Evolutionary conservation across 2,113 vertebrate species (phyloP), one percentile per base, ranked within the genome.

Genomic region (Tonatia bakeri): DNA sequence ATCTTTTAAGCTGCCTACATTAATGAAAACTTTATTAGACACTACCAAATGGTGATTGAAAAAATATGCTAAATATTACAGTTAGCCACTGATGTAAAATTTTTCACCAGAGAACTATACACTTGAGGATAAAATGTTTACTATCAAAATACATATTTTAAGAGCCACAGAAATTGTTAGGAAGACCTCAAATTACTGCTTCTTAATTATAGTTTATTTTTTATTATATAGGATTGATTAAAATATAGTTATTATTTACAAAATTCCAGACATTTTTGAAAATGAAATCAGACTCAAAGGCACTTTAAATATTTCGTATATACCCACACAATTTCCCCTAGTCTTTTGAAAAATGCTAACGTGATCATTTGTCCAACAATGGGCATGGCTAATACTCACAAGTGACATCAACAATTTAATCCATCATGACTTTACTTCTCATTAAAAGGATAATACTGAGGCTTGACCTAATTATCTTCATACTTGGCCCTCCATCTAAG

Each of bases 81-180:
- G 47, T 80, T 14, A 65, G 40, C 10, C 40, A 82, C 22, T 36
- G 36, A n/a, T 73, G 3, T 75, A 80, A 86, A 89, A 83, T 79
- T 84, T 95, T 65, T 96, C 31, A 52, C 45, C 19, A 84, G 83
- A 95, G 80, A 97, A 86, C 75, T 92, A 43, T 24, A 93, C 28
- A 96, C 52, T 87, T 96, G 86, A 76, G 87, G 77, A 50, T 50
- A 93, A 90, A 73, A 90, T 89, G 54, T 59, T 95, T 61, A 26
- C 22, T 70, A 67, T 95, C n/a, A 72, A 92, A 87, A 96, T 31
- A 84, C 14, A 94, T 72, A 84, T 94, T 80, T 77, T 84, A 81
- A 22, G 22, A 84, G 43, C 26, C 70, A 85, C 72, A 94, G 81
- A 81, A 89, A 82, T 56, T 89, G 12, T 95, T 59, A 75, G 14